Evolutionary conservation across 1,140 invertebrate genomes (phyloP), one percentile per base, ranked within the genome.

Genomic region (Heliothis subflexa): DNA sequence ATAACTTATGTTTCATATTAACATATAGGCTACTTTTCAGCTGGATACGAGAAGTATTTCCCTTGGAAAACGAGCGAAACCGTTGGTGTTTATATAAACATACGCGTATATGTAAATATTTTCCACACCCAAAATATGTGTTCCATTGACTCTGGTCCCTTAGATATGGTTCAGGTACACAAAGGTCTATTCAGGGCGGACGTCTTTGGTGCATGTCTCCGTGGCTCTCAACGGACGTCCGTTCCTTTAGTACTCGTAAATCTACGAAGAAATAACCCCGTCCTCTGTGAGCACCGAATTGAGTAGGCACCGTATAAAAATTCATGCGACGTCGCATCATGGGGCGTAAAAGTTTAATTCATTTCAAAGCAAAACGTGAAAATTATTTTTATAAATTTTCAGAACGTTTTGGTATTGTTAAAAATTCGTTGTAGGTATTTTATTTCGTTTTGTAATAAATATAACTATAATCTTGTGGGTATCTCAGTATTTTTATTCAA

Each of bases 181-280:
- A 70, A 70, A 70, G 47, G 66, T 25, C 64, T 45, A 70, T 70
- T 70, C 66, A 70, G 52, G 52, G 52, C 25, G 49, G 21, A 28
- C 47, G 52, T 33, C 50, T 55, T 66, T 66, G 13, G 50, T 71
- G 49, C 3, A 54, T 54, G 68, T 33, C 50, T 50, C 21, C n/a
- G n/a, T 16, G n/a, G n/a, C 49, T 71, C 68, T 71, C 50, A 21
- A 40, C 50, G 49, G 68, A 71, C 25, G 25, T 71, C 68, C 50
- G 28, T 55, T 18, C 18, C 68, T 71, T 55, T 54, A 66, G 40
- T 47, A 71, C 68, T 55, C 68, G 50, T 71, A 71, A 71, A 71
- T 71, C 49, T 71, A 71, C 18, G 68, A 18, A 66, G 62, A 55
- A 71, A 71, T 71, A 71, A 40, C 45, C 50, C 66, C 21, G 18